Evolutionary conservation across 2,113 vertebrate genomes (phyloP).

Genomic region (Coracopsis vasa): DNA sequence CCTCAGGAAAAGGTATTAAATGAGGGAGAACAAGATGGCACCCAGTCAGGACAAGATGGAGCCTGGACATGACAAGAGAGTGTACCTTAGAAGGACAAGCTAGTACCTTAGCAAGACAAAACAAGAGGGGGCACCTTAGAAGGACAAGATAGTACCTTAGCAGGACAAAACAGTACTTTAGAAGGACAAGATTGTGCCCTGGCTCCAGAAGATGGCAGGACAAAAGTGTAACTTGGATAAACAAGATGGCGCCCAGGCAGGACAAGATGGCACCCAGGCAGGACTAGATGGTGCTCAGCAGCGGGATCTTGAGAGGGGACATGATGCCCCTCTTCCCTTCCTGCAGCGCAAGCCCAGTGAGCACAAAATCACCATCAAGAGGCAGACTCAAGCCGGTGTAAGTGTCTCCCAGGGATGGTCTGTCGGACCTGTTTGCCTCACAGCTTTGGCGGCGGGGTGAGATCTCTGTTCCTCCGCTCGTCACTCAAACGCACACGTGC

Average conservation of each 20-base stretch:
- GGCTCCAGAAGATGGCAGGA: neutral
- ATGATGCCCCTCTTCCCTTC: accelerated
- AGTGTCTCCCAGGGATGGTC: neutral
- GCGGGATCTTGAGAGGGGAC: accelerated
- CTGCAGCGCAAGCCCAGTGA: accelerated
- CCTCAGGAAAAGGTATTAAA: neutral
- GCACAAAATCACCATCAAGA: neutral
- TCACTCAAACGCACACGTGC: neutral
- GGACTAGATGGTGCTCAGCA: accelerated
- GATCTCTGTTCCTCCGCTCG: neutral
- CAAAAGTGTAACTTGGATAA: neutral
- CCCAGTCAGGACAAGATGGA: neutral
- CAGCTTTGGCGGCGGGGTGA: neutral
- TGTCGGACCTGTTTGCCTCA: neutral
- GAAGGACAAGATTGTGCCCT: neutral
- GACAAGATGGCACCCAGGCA: neutral
- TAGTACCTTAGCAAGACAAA: too few relatives aligned
- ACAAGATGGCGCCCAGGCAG: neutral
- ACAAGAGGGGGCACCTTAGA: neutral
- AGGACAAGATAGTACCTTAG: neutral
- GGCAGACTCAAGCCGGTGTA: neutral
- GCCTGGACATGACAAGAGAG: neutral
- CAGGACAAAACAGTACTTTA: neutral
- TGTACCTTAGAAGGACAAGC: too few relatives aligned
- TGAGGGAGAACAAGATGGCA: neutral